Conservation (phyloP, 2,888 invertebrate species). For the Cephus pulcher region DNA sequence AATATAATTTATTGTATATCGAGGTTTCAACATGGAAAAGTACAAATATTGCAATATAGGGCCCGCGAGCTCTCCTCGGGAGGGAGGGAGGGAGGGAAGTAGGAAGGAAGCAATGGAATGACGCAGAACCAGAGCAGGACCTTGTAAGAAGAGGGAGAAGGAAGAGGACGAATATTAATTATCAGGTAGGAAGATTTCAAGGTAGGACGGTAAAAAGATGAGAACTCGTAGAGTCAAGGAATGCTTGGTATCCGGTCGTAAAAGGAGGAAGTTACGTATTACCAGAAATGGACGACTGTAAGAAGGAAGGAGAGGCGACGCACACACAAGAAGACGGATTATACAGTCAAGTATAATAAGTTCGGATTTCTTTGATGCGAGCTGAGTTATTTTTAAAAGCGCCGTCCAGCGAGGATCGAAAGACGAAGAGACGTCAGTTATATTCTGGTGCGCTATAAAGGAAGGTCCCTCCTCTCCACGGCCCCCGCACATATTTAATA, state of each 20-base stretch:
- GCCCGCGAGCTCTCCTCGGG: slow-evolving; percentile 65
- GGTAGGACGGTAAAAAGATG: background rate
- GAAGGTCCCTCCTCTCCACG: slow-evolving; percentile 64
- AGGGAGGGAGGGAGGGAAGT: slow-evolving; percentile 63
- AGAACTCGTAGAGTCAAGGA: background rate
- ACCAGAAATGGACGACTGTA: background rate
- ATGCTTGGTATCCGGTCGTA: background rate
- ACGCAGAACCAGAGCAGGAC: background rate
- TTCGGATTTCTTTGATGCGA: slow-evolving; percentile 8
- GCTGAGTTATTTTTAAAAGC: slow-evolving; percentile 2
- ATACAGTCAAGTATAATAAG: slow-evolving; percentile 11
- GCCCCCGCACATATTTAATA: slow-evolving; percentile 66
- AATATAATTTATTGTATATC: slow-evolving; percentile 68
- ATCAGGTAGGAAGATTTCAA: background rate
- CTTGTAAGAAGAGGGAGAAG: background rate
- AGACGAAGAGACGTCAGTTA: slow-evolving; percentile 24
- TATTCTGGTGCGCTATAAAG: slow-evolving; percentile 38
- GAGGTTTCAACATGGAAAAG: slow-evolving; percentile 68
- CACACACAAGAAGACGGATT: slow-evolving; percentile 34
- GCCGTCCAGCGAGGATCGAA: background rate
- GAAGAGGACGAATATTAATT: background rate
- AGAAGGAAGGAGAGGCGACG: slow-evolving; percentile 34
- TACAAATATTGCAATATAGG: slow-evolving; percentile 67
- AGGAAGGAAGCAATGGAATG: slow-evolving; percentile 32
- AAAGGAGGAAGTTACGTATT: background rate